Evolutionary conservation across 2,888 invertebrate genomes (phyloP).

Genomic region (Venusia cambrica): DNA sequence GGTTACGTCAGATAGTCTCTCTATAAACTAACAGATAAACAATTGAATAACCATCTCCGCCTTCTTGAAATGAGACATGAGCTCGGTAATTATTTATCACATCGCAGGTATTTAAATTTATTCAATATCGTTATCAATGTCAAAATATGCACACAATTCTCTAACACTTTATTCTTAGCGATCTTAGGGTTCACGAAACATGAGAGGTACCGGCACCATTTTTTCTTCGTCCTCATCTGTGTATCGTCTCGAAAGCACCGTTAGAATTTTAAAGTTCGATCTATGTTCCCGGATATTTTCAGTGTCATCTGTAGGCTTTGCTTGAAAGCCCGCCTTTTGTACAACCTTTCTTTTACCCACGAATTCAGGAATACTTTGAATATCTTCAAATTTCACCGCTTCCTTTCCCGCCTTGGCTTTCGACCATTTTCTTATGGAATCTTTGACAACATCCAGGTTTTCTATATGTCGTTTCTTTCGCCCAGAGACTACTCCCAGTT

Average conservation of each 20-base stretch:
- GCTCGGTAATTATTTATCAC: too few relatives aligned
- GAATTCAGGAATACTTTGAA: constrained; percentile 8
- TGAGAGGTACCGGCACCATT: constrained; percentile 54
- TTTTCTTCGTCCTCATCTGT: constrained; percentile 37
- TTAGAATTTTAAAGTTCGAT: constrained; percentile 7
- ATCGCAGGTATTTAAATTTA: too few relatives aligned
- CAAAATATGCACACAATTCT: too few relatives aligned
- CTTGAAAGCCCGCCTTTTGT: constrained; percentile 21
- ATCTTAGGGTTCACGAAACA: constrained; percentile 35
- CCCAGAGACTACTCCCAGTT: constrained; percentile 87
- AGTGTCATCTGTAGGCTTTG: constrained; percentile 1
- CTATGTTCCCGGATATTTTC: constrained; percentile 2
- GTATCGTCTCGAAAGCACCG: constrained; percentile 21
- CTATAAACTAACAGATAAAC: too few relatives aligned
- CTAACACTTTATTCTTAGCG: too few relatives aligned
- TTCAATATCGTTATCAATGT: too few relatives aligned
- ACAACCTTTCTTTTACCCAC: constrained; percentile 27
- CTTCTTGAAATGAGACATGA: too few relatives aligned
- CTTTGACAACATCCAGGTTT: constrained; percentile 35
- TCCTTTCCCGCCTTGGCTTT: too few relatives aligned
- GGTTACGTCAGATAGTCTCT: too few relatives aligned
- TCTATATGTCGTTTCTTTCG: constrained; percentile 73
- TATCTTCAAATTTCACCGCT: background rate
- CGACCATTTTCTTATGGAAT: constrained; percentile 31
- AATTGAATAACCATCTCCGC: too few relatives aligned